phyloP scores from a whole-genome alignment of 2,888 invertebrate genomes.

The Rhamnusium bicolor region DNA sequence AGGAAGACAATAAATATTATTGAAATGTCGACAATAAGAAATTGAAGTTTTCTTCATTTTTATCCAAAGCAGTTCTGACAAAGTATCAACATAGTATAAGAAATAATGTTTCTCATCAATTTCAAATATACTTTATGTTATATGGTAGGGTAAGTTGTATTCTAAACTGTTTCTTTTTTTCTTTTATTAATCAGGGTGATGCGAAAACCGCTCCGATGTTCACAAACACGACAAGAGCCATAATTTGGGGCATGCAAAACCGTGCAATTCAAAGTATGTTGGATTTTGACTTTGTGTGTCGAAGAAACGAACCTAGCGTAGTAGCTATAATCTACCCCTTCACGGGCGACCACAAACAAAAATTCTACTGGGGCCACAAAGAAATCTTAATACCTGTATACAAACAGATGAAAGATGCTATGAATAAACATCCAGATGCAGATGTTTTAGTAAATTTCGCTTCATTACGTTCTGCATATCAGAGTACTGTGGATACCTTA shows the following conservation, averaged over 20 bases:
- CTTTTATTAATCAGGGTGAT: constrained; percentile 55
- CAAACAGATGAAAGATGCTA: constrained; percentile 97
- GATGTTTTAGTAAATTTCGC: constrained; percentile 98
- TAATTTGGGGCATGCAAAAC: constrained; percentile 99
- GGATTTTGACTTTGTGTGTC: constrained; percentile 96
- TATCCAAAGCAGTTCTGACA: too few species aligned
- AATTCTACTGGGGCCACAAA: constrained; percentile 99
- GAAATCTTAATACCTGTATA: constrained; percentile 95
- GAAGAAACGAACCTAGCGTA: constrained; percentile 90
- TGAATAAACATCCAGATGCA: constrained; percentile 94
- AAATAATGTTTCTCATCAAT: too few species aligned
- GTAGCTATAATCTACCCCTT: constrained; percentile 99
- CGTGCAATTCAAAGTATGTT: constrained; percentile 97
- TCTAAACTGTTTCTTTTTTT: too few species aligned
- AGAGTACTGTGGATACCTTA: constrained; percentile 95
- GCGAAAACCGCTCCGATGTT: constrained; percentile 76
- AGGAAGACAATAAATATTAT: too few species aligned
- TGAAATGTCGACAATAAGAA: too few species aligned
- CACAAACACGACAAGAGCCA: constrained; percentile 88
- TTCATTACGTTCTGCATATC: constrained; percentile 96
- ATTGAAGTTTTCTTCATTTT: too few species aligned
- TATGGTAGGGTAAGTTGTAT: too few species aligned
- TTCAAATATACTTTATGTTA: too few species aligned
- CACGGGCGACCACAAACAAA: constrained; percentile 98
- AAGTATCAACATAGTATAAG: too few species aligned